Evolutionary conservation across 53 echinoderm and acorn worm genomes (phyloP).

Genomic region (Echinometra lucunter): DNA sequence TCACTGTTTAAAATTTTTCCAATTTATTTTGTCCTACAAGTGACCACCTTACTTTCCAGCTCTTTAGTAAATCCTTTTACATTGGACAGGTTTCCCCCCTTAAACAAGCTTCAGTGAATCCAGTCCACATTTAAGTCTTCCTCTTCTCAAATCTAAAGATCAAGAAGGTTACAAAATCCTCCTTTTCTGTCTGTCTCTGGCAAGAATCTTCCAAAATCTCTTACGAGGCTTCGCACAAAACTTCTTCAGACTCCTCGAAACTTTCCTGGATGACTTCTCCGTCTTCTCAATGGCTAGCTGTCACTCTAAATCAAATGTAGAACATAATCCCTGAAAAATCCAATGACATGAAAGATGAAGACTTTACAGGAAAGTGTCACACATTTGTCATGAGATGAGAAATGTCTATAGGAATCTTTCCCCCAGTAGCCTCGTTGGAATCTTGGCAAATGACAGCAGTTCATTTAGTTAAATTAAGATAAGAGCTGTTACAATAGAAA

Average conservation of each 20-base stretch:
- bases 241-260: conserved; percentile 39
- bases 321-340: conserved; percentile 35
- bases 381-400: no score
- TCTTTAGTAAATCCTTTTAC: conserved; percentile 35
- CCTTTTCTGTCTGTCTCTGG: not conserved
- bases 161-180: not conserved
- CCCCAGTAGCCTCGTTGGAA: not conserved
- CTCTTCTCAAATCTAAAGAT: not conserved
- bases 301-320: conserved; percentile 32
- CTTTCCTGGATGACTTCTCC: not conserved
- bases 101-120: conserved; percentile 8
- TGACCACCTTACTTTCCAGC: not conserved
- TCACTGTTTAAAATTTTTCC: not conserved
- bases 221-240: conserved; percentile 8
- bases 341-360: not conserved
- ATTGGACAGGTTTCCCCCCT: not conserved
- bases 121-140: not conserved
- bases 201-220: conserved; percentile 6
- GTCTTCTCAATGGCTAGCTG: not conserved
- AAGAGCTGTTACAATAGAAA: conserved; percentile 13
- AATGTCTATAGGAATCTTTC: not conserved
- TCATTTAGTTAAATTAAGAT: conserved; percentile 42
- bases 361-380: not conserved
- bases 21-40: conserved; percentile 10
- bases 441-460: not conserved